phyloP scores from a whole-genome alignment of 2,888 invertebrate genomes.

The Apoda limacodes region DNA sequence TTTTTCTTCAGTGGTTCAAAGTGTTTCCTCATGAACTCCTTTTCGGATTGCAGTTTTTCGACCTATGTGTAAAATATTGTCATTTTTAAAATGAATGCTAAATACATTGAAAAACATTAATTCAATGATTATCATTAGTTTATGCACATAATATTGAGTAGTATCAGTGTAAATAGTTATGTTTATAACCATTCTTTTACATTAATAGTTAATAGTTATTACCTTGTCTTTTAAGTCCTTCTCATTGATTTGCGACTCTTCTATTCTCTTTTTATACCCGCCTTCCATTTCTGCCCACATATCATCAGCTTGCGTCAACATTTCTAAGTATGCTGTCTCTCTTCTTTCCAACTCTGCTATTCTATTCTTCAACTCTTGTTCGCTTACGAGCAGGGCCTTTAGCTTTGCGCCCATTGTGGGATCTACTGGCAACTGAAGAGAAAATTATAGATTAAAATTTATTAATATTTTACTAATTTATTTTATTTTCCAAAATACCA shows the following conservation, averaged over 20 bases:
- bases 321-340: slow-evolving; percentile 77
- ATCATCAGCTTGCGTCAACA: slow-evolving; percentile 78
- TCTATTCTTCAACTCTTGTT: slow-evolving; percentile 71
- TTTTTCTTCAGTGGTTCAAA: slow-evolving; percentile 62
- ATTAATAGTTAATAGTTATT: no score
- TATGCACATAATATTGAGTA: no score
- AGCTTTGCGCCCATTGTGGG: slow-evolving; percentile 32
- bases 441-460: no score
- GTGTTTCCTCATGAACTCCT: slow-evolving; percentile 62
- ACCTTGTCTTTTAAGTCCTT: slow-evolving; percentile 65
- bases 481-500: no score
- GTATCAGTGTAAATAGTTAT: no score
- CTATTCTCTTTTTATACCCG: slow-evolving; percentile 71
- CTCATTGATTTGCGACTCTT: slow-evolving; percentile 57
- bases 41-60: slow-evolving; percentile 25
- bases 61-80: no score
- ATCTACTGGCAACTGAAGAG: slow-evolving; percentile 37
- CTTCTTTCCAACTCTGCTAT: slow-evolving; percentile 73
- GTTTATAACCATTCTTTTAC: no score
- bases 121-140: no score
- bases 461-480: no score
- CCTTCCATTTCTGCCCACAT: slow-evolving; percentile 78
- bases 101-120: no score
- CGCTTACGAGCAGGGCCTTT: slow-evolving; percentile 54
- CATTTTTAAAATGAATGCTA: no score